Conservation (phyloP, 2,888 invertebrate genomes). For the Xylocampa areola region DNA sequence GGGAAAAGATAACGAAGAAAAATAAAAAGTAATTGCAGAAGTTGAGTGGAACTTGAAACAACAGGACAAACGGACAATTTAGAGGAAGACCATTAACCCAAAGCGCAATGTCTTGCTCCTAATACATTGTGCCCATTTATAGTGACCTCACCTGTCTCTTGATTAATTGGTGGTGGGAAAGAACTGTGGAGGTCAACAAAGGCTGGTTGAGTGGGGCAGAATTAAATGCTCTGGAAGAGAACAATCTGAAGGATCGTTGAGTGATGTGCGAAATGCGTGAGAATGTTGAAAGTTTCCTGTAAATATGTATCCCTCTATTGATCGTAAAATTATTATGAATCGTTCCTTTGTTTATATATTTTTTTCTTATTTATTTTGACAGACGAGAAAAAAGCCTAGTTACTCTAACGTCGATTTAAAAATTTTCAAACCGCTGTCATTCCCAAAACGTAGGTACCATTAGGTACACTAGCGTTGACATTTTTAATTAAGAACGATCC, state of each 20-base stretch:
- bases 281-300: constrained; percentile 42
- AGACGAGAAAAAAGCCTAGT: too few relatives aligned
- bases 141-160: constrained; percentile 67
- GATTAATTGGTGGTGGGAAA: constrained; percentile 65
- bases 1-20: constrained; percentile 56
- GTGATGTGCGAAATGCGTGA: constrained; percentile 35
- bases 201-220: constrained; percentile 55
- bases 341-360: too few relatives aligned
- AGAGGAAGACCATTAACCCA: constrained; percentile 61
- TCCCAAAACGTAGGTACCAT: too few relatives aligned
- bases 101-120: constrained; percentile 63
- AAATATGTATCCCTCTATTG: constrained; percentile 30
- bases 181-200: constrained; percentile 57
- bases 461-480: too few relatives aligned
- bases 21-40: constrained; percentile 64
- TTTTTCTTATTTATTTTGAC: too few relatives aligned
- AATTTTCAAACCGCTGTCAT: too few relatives aligned
- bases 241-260: constrained; percentile 58
- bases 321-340: constrained; percentile 23
- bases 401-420: too few relatives aligned
- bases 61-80: constrained; percentile 51
- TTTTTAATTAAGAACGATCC: too few relatives aligned
- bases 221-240: constrained; percentile 70
- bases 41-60: constrained; percentile 52
- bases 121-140: constrained; percentile 65